Evolutionary conservation across 2,113 vertebrate species (phyloP).

Genomic region (Clarias gariepinus): DNA sequence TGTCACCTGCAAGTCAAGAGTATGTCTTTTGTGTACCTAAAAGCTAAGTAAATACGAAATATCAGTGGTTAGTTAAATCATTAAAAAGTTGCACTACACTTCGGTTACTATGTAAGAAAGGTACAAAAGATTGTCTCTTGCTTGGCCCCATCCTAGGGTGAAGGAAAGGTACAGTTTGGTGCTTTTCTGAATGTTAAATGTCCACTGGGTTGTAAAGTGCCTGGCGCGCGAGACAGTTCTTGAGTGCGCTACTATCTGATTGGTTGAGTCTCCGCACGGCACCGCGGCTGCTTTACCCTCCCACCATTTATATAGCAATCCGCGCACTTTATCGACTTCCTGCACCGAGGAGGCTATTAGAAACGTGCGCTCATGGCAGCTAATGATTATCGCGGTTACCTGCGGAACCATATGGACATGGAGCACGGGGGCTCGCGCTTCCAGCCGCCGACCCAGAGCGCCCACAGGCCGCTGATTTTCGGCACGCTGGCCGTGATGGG

Average conservation of each 20-base stretch:
- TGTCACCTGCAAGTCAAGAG: background rate
- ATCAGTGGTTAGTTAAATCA: background rate
- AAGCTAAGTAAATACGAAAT: background rate
- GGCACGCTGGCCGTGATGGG: conserved; percentile 85
- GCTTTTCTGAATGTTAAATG: background rate
- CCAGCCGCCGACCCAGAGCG: conserved; percentile 64
- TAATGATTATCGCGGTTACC: conserved; percentile 74
- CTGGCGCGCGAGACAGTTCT: background rate
- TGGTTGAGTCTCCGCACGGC: conserved; percentile 60
- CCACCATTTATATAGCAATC: conserved; percentile 67
- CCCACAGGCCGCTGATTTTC: conserved; percentile 77
- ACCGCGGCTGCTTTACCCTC: conserved; percentile 61
- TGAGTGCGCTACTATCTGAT: conserved; percentile 59
- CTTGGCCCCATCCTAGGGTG: background rate
- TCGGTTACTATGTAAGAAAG: background rate
- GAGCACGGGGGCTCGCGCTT: conserved; percentile 71
- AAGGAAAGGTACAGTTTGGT: background rate
- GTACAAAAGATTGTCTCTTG: background rate
- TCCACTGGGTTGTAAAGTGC: background rate
- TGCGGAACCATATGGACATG: conserved; percentile 69
- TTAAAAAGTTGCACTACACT: background rate
- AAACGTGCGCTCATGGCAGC: conserved; percentile 71
- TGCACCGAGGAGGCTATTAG: conserved; percentile 60
- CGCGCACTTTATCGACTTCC: conserved; percentile 54
- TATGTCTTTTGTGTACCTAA: background rate